Conservation (phyloP, 2,888 invertebrate species). For the Epinotia brunnichana region DNA sequence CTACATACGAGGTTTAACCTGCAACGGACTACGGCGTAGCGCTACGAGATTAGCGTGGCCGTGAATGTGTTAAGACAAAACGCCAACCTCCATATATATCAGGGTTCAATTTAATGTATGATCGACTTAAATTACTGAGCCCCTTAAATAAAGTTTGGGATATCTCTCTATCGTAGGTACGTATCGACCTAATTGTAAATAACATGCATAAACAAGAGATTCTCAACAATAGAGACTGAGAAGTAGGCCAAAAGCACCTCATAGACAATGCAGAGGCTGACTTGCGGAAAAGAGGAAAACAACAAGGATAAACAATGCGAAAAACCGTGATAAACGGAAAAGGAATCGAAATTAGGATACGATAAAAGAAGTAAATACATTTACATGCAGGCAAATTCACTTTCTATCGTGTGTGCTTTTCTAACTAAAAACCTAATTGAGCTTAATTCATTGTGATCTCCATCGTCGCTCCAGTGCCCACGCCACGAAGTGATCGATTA, state of each 20-base stretch:
- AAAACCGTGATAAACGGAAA: not conserved
- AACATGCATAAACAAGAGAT: not conserved
- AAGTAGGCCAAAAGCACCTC: not conserved
- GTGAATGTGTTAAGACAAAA: no score
- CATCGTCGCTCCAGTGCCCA: conserved; percentile 17
- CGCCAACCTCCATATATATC: no score
- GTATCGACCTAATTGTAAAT: not conserved
- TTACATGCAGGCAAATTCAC: not conserved
- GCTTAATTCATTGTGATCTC: conserved; percentile 24
- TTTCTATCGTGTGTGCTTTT: conserved; percentile 9
- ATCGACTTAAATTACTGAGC: no score
- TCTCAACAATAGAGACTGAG: not conserved
- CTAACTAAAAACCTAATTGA: conserved; percentile 7
- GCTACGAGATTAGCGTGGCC: no score
- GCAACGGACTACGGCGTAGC: no score
- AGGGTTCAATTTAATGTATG: no score
- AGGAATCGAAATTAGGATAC: not conserved
- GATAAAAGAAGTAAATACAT: not conserved
- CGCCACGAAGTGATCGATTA: conserved; percentile 39
- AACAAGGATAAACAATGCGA: not conserved
- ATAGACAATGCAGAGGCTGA: not conserved
- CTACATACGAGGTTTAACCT: no score
- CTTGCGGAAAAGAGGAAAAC: not conserved
- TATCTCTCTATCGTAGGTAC: not conserved
- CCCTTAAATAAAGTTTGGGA: no score